A percentile compares a stretch with the other conserved stretches of the same genome.
phyloP scores from a whole-genome alignment of 2,797 vertebrate species.

The Hemibagrus guttatus region DNA sequence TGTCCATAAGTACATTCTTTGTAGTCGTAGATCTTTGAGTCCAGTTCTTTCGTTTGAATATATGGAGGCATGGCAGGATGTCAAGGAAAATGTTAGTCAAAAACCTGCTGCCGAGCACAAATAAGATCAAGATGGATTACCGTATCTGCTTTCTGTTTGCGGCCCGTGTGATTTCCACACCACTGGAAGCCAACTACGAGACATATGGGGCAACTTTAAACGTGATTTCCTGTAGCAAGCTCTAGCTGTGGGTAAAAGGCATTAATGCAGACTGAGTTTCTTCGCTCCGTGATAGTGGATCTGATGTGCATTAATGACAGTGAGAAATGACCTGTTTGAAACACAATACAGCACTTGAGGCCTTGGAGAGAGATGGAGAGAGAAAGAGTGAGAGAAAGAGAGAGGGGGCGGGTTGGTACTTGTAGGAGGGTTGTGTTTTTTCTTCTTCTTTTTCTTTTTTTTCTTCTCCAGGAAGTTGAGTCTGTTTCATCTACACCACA shows the following conservation, averaged over 20 bases:
- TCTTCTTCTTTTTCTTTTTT: slow-evolving; percentile 26
- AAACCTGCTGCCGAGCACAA: slow-evolving; percentile 70
- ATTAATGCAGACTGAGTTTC: slow-evolving; percentile 75
- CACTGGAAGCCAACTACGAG: slow-evolving; percentile 66
- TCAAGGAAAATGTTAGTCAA: slow-evolving; percentile 78
- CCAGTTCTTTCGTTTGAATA: slow-evolving; percentile 36
- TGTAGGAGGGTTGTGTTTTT: slow-evolving; percentile 21
- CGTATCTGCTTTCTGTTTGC: slow-evolving; percentile 71
- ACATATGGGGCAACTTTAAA: slow-evolving; percentile 70
- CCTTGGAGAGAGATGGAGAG: slow-evolving; percentile 46
- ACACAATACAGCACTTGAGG: slow-evolving; percentile 74
- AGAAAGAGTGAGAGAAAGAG: slow-evolving; percentile 19
- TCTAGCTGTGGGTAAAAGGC: slow-evolving; percentile 72
- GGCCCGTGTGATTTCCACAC: slow-evolving; percentile 65
- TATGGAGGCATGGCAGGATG: slow-evolving; percentile 59
- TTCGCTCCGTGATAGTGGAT: slow-evolving; percentile 73
- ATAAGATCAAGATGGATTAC: slow-evolving; percentile 77
- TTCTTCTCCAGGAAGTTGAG: slow-evolving; percentile 50
- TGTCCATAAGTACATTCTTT: slow-evolving; percentile 42
- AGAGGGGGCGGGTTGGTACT: not conserved
- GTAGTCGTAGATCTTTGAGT: slow-evolving; percentile 45
- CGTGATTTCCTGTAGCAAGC: slow-evolving; percentile 75
- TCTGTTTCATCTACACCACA: slow-evolving; percentile 38
- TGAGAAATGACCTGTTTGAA: slow-evolving; percentile 78
- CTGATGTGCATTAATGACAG: slow-evolving; percentile 81